Base-by-base conservation (phyloP, 2,797 vertebrate genomes). In the Spheniscus humboldti region DNA sequence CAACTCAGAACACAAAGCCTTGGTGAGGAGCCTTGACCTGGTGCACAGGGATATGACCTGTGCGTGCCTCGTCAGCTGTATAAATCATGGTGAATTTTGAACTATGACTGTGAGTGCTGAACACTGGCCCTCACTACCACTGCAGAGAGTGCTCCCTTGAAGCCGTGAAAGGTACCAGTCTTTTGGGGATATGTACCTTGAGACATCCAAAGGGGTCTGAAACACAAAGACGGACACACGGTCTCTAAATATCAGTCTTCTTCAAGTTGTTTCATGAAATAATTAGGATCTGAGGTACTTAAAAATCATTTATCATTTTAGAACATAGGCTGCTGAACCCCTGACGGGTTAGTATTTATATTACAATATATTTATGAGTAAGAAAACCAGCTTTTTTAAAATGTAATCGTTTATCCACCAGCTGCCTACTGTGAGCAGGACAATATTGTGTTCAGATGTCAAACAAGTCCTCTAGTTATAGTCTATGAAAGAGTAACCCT, bases 31-130 rank as follows among this genome's bases (percentile, higher is more conserved):
- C 22, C 50, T 41, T 35, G 53, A 5, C 6, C 22, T 19, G 28
- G 30, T 12, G 22, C 24, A 6, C 18, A 24, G 74, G 35, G 37
- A 19, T 20, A 23, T 7, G 33, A 31, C 15, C 52, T 1, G 1
- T 14, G 2, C 4, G 0, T 25, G 52, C 13, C n/a, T 28, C 13
- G 1, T 11, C 19, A 10, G 33, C 4, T 71, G 8, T 45, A 33
- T 35, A 31, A 88, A 56, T n/a, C 31, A 8, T 2, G 7, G 23
- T 20, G 60, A 67, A 35, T 72, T 86, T 33, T 45, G 16, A 66
- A 31, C n/a, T 6, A 2, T 16, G 35, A 8, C 53, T 18, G 2
- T 6, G 24, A 48, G 31, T 8, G 37, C 59, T 25, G 53, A 66
- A 20, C 5, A 2, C 13, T 18, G 16, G 14, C n/a, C 39, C 23